phyloP scores from a whole-genome alignment of 2,797 vertebrate genomes.

The Poeciliopsis gracilis region DNA sequence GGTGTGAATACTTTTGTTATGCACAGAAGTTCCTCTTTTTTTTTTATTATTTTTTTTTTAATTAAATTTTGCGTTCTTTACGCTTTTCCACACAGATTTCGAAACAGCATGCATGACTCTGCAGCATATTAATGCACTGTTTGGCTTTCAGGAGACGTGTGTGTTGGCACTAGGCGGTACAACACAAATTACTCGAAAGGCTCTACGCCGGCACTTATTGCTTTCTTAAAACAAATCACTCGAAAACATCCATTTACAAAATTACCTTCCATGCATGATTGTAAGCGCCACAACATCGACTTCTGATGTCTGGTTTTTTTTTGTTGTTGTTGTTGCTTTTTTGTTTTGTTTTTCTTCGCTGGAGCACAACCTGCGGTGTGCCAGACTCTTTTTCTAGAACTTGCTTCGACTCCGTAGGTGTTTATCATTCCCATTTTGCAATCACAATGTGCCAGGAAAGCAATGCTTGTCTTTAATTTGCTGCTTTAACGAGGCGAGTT shows the following conservation, averaged over 20 bases:
- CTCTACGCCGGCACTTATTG: neutral
- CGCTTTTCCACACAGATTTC: neutral
- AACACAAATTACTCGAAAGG: neutral
- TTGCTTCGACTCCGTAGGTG: conserved; percentile 13
- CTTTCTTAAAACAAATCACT: conserved; percentile 4
- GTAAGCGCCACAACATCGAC: neutral
- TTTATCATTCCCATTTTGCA: conserved; percentile 25
- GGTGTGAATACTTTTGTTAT: neutral
- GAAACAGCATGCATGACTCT: neutral
- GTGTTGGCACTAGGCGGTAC: neutral
- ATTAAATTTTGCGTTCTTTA: neutral
- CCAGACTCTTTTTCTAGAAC: neutral
- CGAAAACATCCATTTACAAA: conserved; percentile 12
- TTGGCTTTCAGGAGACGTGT: neutral
- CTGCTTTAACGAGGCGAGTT: conserved; percentile 52
- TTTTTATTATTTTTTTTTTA: neutral
- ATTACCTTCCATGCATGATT: conserved; percentile 1
- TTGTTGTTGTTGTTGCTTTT: too few species aligned
- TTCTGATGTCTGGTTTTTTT: neutral
- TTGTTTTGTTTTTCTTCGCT: neutral
- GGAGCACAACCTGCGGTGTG: conserved; percentile 3
- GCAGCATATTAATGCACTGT: neutral
- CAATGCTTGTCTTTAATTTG: conserved; percentile 37
- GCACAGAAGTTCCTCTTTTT: neutral
- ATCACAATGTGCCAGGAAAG: conserved; percentile 23